Evolutionary conservation across 2,113 vertebrate species (phyloP).

Genomic region (Ellobius talpinus): DNA sequence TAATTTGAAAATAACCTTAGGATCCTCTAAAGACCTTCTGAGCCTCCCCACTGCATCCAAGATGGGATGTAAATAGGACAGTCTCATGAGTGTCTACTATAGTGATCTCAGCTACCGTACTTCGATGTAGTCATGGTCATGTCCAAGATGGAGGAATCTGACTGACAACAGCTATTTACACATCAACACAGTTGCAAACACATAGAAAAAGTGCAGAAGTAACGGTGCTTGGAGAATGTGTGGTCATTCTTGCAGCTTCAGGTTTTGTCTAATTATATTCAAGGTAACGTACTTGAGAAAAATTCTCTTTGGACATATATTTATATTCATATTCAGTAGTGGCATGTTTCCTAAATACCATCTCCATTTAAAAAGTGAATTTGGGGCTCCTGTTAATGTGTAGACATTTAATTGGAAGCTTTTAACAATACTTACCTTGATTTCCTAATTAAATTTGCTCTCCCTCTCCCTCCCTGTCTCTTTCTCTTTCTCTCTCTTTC

Average conservation of each 20-base stretch:
- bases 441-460: background rate
- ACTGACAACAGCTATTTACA: background rate
- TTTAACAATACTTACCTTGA: slow-evolving; percentile 47
- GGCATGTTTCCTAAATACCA: slow-evolving; percentile 19
- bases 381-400: background rate
- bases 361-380: slow-evolving; percentile 16
- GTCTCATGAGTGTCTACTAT: background rate
- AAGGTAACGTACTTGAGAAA: slow-evolving; percentile 10
- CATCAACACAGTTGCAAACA: background rate
- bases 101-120: background rate
- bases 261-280: slow-evolving; percentile 5
- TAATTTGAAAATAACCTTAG: background rate
- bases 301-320: background rate
- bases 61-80: background rate
- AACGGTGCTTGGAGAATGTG: background rate
- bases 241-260: background rate
- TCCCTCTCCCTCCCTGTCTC: background rate
- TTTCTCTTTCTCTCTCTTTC: too few relatives aligned
- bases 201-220: background rate
- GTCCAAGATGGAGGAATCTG: background rate
- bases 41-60: background rate
- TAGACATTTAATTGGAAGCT: slow-evolving; percentile 38
- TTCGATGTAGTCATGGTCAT: background rate
- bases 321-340: slow-evolving; percentile 18
- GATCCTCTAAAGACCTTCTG: background rate